Base-by-base conservation (phyloP, 2,888 invertebrate species). In the Marasmarcha lunaedactyla region DNA sequence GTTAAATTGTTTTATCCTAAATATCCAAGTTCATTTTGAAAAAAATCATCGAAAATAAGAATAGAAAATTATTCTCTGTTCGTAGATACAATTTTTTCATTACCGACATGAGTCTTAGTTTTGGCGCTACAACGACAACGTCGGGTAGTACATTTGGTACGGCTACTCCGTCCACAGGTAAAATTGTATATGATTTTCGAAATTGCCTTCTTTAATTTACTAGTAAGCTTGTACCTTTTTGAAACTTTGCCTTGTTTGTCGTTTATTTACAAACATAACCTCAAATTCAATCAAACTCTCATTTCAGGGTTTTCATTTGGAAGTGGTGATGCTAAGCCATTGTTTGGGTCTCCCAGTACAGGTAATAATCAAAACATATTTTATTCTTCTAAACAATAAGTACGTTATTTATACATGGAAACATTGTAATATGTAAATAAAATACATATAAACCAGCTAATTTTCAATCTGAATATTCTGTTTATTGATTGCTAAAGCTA, bases 71-170 rank as follows among this genome's bases (percentile, higher is more conserved):
- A n/a, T n/a, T n/a, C n/a, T n/a, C n/a, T n/a, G n/a, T n/a, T n/a
- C n/a, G n/a, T n/a, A n/a, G n/a, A n/a, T n/a, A n/a, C n/a, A n/a
- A n/a, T n/a, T n/a, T n/a, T n/a, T n/a, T n/a, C n/a, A n/a, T n/a
- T n/a, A n/a, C n/a, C n/a, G n/a, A n/a, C n/a, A 78, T 78, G 78
- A 77, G 58, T 67, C 72, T 67, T 42, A 57, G 46, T 40, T 74
- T 78, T 39, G 69, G 71, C 40, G 49, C 61, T 9, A 42, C 65
- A 9, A 63, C 71, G 14, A 74, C 79, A 10, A 72, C 76, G 4
- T 36, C 71, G 2, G 64, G 53, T 11, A 53, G 54, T 54, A 62
- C 72, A 2, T 79, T 81, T 45, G 73, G 77, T 20, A 69, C 73
- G 25, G 46, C 63, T 14, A 64, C 76, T 12, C 55, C 66, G 15